Conservation (phyloP, 2,113 vertebrate genomes). For the Miniopterus natalensis region DNA sequence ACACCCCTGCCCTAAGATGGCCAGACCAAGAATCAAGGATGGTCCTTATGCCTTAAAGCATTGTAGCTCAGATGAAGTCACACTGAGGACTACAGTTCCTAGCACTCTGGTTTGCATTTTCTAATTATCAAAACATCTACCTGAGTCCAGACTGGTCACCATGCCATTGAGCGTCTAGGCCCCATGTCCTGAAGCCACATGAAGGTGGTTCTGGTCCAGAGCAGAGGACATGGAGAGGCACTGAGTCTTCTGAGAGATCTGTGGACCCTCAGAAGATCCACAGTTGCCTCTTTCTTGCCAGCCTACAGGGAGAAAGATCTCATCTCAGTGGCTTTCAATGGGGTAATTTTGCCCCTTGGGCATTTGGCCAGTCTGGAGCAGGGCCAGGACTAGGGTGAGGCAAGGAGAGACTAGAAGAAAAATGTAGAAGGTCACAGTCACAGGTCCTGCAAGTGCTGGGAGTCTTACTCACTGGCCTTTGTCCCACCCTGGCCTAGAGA, state of each 20-base stretch:
- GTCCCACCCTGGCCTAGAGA: not conserved
- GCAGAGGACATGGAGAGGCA: not conserved
- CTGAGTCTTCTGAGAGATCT: not conserved
- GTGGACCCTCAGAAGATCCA: not conserved
- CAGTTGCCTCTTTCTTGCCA: not conserved
- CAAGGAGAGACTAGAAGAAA: not conserved
- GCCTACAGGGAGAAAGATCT: not conserved
- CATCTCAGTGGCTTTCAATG: not conserved
- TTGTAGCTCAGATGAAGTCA: accelerated
- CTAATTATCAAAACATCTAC: not conserved
- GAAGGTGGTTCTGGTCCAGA: not conserved
- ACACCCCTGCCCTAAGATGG: not conserved
- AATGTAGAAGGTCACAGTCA: accelerated
- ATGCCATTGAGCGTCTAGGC: not conserved
- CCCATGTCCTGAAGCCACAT: not conserved
- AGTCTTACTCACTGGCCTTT: accelerated
- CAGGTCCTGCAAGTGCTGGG: not conserved
- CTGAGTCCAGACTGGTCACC: accelerated
- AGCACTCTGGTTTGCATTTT: not conserved
- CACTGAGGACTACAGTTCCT: accelerated
- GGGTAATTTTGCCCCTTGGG: too few relatives aligned
- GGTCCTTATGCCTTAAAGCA: not conserved
- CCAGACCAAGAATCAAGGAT: not conserved
- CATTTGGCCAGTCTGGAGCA: not conserved
- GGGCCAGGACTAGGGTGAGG: not conserved